A percentile compares a stretch with the other conserved stretches of the same genome.
These are phyloP conservation scores for Parnassius orleans DNA, from an alignment of 2,888 invertebrate species.

Conservation along the genomic window DNA sequence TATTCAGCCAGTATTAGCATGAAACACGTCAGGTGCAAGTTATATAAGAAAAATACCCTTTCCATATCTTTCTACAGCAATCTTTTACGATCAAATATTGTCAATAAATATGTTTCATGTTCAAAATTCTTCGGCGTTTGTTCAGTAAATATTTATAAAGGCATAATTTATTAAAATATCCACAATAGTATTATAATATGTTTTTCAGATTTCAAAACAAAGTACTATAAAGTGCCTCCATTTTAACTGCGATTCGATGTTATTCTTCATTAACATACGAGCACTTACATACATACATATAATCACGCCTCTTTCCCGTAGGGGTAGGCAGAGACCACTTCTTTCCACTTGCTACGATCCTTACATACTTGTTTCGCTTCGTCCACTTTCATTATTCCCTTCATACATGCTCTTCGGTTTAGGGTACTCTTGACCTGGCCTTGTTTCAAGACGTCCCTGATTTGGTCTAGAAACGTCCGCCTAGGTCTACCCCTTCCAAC, in stretches of 20 bases:
- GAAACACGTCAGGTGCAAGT: not conserved
- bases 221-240: constrained; percentile 4
- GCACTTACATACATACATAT: constrained; percentile 5
- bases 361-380: no score
- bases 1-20: not conserved
- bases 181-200: not conserved
- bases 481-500: no score
- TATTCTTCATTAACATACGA: constrained; percentile 12
- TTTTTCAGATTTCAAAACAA: not conserved
- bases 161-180: constrained; percentile 11
- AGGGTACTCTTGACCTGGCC: no score
- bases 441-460: no score
- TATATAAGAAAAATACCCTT: constrained; percentile 3
- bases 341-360: constrained; percentile 3
- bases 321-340: no score
- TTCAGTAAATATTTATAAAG: constrained; percentile 12
- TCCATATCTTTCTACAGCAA: constrained; percentile 6
- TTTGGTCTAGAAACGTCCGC: no score
- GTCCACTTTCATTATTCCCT: no score
- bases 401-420: no score
- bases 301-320: no score
- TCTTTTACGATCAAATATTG: constrained; percentile 19
- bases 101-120: constrained; percentile 16
- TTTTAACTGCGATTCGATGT: constrained; percentile 2
- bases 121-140: constrained; percentile 12